Base-by-base conservation (phyloP, 2,888 invertebrate species). In the Amphimallon solstitiale region DNA sequence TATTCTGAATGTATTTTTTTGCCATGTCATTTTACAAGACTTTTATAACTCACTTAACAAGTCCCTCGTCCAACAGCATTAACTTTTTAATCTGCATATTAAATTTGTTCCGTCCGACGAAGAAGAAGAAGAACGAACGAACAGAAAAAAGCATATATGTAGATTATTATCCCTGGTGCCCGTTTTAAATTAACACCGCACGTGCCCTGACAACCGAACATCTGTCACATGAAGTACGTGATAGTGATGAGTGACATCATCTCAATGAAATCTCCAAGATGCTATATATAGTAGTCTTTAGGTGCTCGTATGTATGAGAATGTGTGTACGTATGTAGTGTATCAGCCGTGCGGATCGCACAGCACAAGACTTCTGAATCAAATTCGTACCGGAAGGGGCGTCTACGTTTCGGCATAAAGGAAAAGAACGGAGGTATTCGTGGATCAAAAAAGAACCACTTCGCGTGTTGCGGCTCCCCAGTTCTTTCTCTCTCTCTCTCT, bases 361-460 rank as follows among this genome's bases (percentile, higher is more conserved):
- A 29, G 29, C 43, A 23, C 29, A 59, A 15, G 23, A 15, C 51
- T 29, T 70, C 67, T 63, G 60, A 71, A 68, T 69, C 68, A 70
- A 61, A 68, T 63, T 49, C 46, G 60, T 56, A 63, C 71, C 71
- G 71, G 71, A 71, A 71, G 71, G 67, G 71, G 71, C 71, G 71
- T 70, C 59, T 61, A 63, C 40, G 49, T 63, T 68, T 61, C 63
- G 62, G 68, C 62, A 61, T 61, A 67, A 68, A 68, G 60, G 63
- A 67, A 68, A 19, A 29, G 9, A 35, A n/a, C 21, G 38, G 23
- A 46, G 34, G 52, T 56, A 60, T 65, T 45, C 45, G 52, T 51
- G 49, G 63, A 54, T 63, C 62, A 49, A 40, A 51, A 59, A 59
- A 59, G 29, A 43, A 62, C 61, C 48, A 49, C 61, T 46, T 51